Evolutionary conservation across 2,888 invertebrate species (phyloP).

Genomic region (Tinea pellionella): DNA sequence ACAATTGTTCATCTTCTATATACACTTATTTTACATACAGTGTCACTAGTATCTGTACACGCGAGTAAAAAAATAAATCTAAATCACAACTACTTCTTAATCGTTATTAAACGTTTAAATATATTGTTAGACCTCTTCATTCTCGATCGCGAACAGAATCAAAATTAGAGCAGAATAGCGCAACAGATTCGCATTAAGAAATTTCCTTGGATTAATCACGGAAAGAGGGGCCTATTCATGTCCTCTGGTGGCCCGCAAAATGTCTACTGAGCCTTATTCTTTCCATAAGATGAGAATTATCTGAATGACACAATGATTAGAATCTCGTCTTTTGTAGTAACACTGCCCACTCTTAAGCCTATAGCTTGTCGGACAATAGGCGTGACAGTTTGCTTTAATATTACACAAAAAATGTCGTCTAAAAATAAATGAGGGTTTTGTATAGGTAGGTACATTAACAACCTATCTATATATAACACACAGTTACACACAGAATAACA

Average conservation of each 20-base stretch:
- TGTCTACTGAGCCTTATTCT: not conserved
- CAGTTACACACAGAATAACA: too few species aligned
- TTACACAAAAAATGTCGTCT: not conserved
- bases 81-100: too few species aligned
- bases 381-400: not conserved
- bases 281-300: not conserved
- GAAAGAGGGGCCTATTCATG: slow-evolving; percentile 8
- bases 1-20: too few species aligned
- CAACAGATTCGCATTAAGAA: slow-evolving; percentile 3
- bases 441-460: not conserved
- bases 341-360: slow-evolving; percentile 3
- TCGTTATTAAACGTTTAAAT: not conserved
- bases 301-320: slow-evolving; percentile 5
- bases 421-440: not conserved
- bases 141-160: not conserved
- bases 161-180: not conserved
- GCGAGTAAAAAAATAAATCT: too few species aligned
- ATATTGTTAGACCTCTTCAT: not conserved
- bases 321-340: not conserved
- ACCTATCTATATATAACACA: not conserved
- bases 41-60: too few species aligned
- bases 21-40: too few species aligned
- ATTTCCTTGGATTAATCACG: slow-evolving; percentile 6
- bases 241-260: not conserved
- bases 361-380: not conserved